Conservation (phyloP, 2,113 vertebrate species). For the Campylomormyrus numenius region DNA sequence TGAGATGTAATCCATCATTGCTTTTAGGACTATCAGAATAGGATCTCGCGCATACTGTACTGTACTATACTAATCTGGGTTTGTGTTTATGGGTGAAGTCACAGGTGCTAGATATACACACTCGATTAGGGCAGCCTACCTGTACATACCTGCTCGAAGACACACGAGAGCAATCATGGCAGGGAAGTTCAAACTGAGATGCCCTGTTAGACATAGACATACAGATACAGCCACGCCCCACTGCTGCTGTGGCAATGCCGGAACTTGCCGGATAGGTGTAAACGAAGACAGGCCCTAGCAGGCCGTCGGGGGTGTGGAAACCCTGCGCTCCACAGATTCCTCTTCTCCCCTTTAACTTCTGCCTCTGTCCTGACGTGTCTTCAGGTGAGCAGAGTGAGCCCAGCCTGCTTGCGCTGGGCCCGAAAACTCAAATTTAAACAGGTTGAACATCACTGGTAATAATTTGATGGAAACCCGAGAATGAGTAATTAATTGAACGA, state of each 20-base stretch:
- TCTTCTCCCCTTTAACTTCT: neutral
- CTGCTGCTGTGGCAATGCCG: neutral
- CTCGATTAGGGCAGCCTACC: neutral
- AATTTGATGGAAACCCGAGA: neutral
- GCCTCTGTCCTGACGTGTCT: neutral
- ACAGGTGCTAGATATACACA: neutral
- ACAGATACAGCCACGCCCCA: neutral
- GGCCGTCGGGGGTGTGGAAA: neutral
- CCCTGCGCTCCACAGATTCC: constrained; percentile 1
- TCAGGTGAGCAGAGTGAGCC: neutral
- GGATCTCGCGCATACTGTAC: neutral
- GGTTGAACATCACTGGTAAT: neutral
- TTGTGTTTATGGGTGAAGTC: neutral
- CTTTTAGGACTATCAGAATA: neutral
- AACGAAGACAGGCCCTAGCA: neutral
- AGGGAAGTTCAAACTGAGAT: neutral
- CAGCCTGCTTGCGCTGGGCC: neutral
- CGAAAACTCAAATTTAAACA: neutral
- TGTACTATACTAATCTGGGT: neutral
- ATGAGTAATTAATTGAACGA: neutral
- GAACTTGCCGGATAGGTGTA: neutral
- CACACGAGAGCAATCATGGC: neutral
- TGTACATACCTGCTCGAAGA: neutral
- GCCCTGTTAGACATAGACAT: neutral
- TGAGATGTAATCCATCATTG: neutral